Conservation (phyloP, 1,140 invertebrate genomes). For the Pararge aegeria region DNA sequence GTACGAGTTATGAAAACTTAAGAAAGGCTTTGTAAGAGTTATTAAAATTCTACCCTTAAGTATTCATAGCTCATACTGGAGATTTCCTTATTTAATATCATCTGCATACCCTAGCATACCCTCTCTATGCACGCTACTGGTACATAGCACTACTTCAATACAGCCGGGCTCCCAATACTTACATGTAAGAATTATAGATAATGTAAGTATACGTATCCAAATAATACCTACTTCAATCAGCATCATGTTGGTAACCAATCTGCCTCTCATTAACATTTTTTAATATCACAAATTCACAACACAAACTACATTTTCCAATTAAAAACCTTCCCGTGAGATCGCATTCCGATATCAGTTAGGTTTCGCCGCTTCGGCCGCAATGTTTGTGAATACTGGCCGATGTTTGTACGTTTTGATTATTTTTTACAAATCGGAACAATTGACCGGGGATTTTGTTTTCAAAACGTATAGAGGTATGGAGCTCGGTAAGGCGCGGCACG, state of each 20-base stretch:
- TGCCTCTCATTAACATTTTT: constrained; percentile 3
- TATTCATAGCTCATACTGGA: too few relatives aligned
- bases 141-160: too few relatives aligned
- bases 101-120: too few relatives aligned
- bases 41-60: too few relatives aligned
- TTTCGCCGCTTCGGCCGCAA: constrained; percentile 24
- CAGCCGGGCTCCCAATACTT: too few relatives aligned
- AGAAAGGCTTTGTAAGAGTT: too few relatives aligned
- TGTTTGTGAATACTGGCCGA: constrained; percentile 62
- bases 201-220: too few relatives aligned
- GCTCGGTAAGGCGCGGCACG: constrained; percentile 27
- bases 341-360: neutral
- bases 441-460: constrained; percentile 63
- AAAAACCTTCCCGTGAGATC: neutral
- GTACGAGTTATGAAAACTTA: too few relatives aligned
- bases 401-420: constrained; percentile 69
- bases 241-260: constrained; percentile 45
- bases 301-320: constrained; percentile 61
- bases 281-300: constrained; percentile 44
- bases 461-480: constrained; percentile 52
- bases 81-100: too few relatives aligned
- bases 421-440: constrained; percentile 70
- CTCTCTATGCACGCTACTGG: too few relatives aligned
- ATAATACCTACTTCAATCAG: constrained; percentile 52
- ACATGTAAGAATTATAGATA: too few relatives aligned